Evolutionary conservation across 2,797 vertebrate genomes (phyloP).

Genomic region (Alcedo quadribrachys): DNA sequence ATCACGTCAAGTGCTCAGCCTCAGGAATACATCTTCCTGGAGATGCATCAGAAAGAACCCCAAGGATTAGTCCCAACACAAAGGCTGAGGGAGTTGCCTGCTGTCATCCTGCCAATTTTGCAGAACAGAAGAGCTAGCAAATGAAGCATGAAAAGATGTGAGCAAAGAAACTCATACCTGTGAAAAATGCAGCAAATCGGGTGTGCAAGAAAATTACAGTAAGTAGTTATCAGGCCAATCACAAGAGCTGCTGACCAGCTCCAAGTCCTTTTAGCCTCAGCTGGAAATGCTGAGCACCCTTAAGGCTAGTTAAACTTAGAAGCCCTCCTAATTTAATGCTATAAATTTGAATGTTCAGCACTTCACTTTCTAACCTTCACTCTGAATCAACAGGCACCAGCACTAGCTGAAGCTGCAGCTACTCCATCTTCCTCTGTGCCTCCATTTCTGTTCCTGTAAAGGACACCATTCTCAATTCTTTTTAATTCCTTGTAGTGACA

Average conservation of each 20-base stretch:
- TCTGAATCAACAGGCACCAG: not conserved
- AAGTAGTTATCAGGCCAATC: not conserved
- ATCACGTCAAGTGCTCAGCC: slow-evolving; percentile 15
- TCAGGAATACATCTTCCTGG: slow-evolving; percentile 10
- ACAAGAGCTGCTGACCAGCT: not conserved
- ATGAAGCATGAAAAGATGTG: slow-evolving; percentile 36
- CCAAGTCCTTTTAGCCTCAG: not conserved
- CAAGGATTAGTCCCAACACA: slow-evolving; percentile 49
- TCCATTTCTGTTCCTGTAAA: not conserved
- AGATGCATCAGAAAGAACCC: slow-evolving; percentile 46
- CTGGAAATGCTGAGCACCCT: not conserved
- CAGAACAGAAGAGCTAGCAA: slow-evolving; percentile 50
- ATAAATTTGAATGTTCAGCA: slow-evolving; percentile 28
- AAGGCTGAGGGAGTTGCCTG: slow-evolving; percentile 43
- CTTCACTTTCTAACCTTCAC: not conserved
- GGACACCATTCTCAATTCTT: not conserved
- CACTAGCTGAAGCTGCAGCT: not conserved
- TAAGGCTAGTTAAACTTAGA: not conserved
- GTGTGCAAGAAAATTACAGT: not conserved
- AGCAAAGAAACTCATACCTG: slow-evolving; percentile 31
- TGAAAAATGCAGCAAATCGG: not conserved
- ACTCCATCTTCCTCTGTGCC: not conserved
- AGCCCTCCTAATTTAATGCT: not conserved
- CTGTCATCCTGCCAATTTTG: slow-evolving; percentile 51
- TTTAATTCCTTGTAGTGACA: too few relatives aligned